Percentiles rank a stretch among this genome's conserved stretches.
phyloP scores from a whole-genome alignment of 2,113 vertebrate genomes.

The Tretioscincus oriximinensis region DNA sequence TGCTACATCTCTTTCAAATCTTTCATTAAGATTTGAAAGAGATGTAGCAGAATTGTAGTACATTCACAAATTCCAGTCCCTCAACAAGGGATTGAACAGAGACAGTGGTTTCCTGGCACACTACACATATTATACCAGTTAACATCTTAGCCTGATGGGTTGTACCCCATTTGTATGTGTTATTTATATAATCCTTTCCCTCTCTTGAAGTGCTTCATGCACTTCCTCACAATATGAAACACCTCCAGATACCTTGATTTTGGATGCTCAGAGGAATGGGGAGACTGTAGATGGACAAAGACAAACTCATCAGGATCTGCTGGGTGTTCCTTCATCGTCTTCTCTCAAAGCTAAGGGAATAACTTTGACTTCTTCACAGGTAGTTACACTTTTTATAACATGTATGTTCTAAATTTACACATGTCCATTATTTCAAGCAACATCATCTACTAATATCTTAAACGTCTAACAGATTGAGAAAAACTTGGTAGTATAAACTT shows the following conservation, averaged over 20 bases:
- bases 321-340: slow-evolving; percentile 26
- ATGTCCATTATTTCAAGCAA: too few relatives aligned
- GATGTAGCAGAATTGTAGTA: too few relatives aligned
- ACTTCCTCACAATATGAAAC: slow-evolving; percentile 72
- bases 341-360: slow-evolving; percentile 62
- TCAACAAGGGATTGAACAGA: too few relatives aligned
- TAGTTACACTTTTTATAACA: slow-evolving; percentile 58
- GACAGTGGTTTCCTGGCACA: too few relatives aligned
- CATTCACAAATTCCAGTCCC: too few relatives aligned
- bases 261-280: slow-evolving; percentile 71
- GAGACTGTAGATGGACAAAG: slow-evolving; percentile 38
- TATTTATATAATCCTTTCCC: slow-evolving; percentile 34
- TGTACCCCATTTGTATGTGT: background rate
- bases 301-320: slow-evolving; percentile 3
- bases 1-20: too few relatives aligned
- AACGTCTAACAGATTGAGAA: too few relatives aligned
- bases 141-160: background rate
- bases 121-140: too few relatives aligned
- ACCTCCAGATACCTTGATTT: slow-evolving; percentile 71
- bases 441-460: too few relatives aligned
- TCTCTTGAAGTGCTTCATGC: slow-evolving; percentile 79
- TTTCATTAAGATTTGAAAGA: too few relatives aligned
- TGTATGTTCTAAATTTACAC: background rate
- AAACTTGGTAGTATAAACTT: too few relatives aligned
- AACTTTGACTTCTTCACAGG: slow-evolving; percentile 81